phyloP scores from a whole-genome alignment of 2,888 invertebrate genomes.

The Ophonus ardosiacus region DNA sequence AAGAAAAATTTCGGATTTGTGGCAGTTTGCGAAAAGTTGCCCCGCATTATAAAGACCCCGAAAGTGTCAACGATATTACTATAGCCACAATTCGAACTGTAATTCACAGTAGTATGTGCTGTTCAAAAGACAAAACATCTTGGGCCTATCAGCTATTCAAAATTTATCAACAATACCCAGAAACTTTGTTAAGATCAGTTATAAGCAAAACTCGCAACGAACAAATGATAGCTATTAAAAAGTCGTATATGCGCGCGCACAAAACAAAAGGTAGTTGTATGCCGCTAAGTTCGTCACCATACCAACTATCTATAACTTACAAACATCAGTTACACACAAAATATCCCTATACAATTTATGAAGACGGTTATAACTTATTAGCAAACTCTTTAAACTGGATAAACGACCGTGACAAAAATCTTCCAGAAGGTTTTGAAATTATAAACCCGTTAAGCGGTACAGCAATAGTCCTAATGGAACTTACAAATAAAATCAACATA shows the following conservation, averaged over 20 bases:
- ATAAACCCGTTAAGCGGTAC: conserved; percentile 76
- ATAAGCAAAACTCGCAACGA: conserved; percentile 80
- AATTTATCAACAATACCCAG: conserved; percentile 85
- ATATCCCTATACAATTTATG: conserved; percentile 76
- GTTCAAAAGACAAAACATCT: conserved; percentile 80
- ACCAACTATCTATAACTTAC: conserved; percentile 74
- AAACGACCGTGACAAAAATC: conserved; percentile 59
- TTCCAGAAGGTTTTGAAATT: conserved; percentile 70
- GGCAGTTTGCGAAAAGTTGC: conserved; percentile 53
- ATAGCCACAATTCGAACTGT: conserved; percentile 79
- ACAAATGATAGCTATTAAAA: conserved; percentile 80
- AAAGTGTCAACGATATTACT: conserved; percentile 76
- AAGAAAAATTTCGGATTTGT: conserved; percentile 67
- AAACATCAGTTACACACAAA: conserved; percentile 74
- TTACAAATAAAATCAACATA: conserved; percentile 70
- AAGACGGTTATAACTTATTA: conserved; percentile 71
- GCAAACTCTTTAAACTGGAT: conserved; percentile 61
- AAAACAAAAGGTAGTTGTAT: conserved; percentile 67
- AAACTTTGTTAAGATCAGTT: conserved; percentile 80
- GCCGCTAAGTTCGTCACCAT: conserved; percentile 75
- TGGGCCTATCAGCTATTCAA: conserved; percentile 83
- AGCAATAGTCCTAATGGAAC: conserved; percentile 76
- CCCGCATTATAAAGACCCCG: conserved; percentile 73
- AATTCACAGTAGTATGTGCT: conserved; percentile 83
- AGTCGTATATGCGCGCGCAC: conserved; percentile 71